Evolutionary conservation across 92 coral and sea anemone genomes (phyloP).

Genomic region (Plumapathes pennacea): DNA sequence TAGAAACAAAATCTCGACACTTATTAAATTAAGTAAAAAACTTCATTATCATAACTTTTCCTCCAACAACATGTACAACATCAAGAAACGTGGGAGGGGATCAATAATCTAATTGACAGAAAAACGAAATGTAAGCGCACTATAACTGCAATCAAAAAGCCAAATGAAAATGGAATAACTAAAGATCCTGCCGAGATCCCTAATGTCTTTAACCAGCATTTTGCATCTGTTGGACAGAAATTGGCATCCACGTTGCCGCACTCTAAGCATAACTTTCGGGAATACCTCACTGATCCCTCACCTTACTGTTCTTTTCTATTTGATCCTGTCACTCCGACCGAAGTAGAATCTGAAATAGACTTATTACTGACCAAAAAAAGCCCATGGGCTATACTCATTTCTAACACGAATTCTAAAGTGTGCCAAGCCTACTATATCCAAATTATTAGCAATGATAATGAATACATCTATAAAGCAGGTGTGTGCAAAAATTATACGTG

Average conservation of each 20-base stretch:
- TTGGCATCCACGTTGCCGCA: slow-evolving; percentile 27
- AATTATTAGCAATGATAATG: slow-evolving; percentile 13
- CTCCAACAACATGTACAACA: no score
- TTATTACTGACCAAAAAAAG: slow-evolving; percentile 22
- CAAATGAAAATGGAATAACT: no score
- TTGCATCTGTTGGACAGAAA: no score
- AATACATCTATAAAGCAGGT: slow-evolving; percentile 24
- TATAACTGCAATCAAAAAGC: no score
- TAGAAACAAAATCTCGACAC: no score
- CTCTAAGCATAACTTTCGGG: slow-evolving; percentile 11
- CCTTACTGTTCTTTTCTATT: slow-evolving; percentile 15
- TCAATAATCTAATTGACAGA: no score
- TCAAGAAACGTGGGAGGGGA: slow-evolving; percentile 4
- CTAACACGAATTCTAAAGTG: slow-evolving; percentile 23
- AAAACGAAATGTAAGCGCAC: no score
- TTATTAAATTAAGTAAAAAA: no score
- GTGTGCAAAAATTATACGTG: slow-evolving; percentile 13
- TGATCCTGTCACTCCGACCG: slow-evolving; percentile 14
- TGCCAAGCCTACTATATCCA: slow-evolving; percentile 14
- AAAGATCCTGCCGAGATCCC: no score
- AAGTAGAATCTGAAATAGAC: slow-evolving; percentile 28
- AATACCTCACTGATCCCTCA: slow-evolving; percentile 3
- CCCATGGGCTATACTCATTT: slow-evolving; percentile 42
- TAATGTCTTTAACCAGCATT: no score
- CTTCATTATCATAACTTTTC: no score